Base-by-base conservation (phyloP, 1,140 invertebrate genomes). In the Drosophila asahinai region DNA sequence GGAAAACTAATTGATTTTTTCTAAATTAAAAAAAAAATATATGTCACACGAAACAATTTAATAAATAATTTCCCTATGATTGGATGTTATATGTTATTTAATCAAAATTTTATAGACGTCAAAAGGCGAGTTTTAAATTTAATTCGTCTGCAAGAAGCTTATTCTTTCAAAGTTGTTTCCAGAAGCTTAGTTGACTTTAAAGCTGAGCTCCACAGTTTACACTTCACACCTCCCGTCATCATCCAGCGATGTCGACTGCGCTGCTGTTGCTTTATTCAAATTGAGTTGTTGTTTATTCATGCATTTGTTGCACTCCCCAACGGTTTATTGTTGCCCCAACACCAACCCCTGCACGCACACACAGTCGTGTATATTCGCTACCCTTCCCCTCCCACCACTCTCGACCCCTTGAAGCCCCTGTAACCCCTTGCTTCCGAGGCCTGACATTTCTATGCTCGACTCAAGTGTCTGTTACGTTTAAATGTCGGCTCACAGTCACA, bases 271-370 rank as follows among this genome's bases (percentile, higher is more conserved):
- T 75, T 75, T 79, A 90, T 89, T 89, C 77, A 89, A 89, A 89
- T 89, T 81, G 84, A 89, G 84, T 84, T 90, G 77, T 89, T 90
- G 84, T 80, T 87, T 89, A 89, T 89, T 89, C 84, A 89, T 90
- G 84, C 84, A 89, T 89, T 90, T 89, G 84, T 84, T 89, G 86
- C 84, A 89, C 82, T 83, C 65, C 84, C 77, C 63, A 52, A 68
- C 57, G 70, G 73, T 78, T 63, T 66, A 90, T 90, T 89, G 84
- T 89, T 89, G 62, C 68, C 57, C 65, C 64, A 77, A 74, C 61
- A 66, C 51, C 67, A 51, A 70, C 76, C 71, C 36, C 51, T 11
- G 25, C n/a, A 42, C 25, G 48, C 42, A 17, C 30, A 38, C 33
- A 22, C 57, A 33, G 27, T 49, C 25, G 52, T 51, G 17, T 30